Base-by-base conservation (phyloP, 1,140 invertebrate genomes). In the Theocolax elegans region DNA sequence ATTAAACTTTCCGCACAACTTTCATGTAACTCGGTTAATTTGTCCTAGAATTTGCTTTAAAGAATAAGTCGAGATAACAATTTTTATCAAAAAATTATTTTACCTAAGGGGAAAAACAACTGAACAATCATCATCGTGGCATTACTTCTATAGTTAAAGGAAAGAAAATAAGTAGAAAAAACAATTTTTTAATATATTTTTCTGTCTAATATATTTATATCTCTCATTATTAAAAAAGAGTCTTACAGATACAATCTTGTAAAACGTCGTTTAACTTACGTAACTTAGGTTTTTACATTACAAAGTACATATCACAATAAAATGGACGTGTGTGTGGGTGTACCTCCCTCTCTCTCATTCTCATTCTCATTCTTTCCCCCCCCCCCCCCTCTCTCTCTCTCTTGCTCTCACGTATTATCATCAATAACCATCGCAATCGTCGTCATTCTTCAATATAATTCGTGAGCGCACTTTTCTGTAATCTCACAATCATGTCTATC, bases 261-360 rank as follows among this genome's bases (percentile, higher is more conserved):
- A 75, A 72, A 77, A 67, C 44, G 23, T 60, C 12, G 38, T 60
- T 59, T 29, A 68, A 40, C 69, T 72, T 68, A 68, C 56, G 72
- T 35, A 75, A 40, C 44, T 74, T 62, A 72, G 40, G 10, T 29
- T 66, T 63, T 62, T 59, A 65, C 19, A 56, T 35, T 74, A 74
- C 66, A 72, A 73, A 67, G 48, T 75, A 71, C 68, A 71, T 79
- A 77, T 79, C 75, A 78, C 77, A 79, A 78, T 79, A 73, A 78
- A 75, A 78, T 75, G 76, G 77, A 78, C 77, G 75, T 77, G 73
- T 69, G 38, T 63, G 25, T 69, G 44, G 58, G 67, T 62, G 58
- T 44, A 53, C 13, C 38, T 54, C 21, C 49, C 42, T 19, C 42
- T 40, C 21, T 58, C 31, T 40, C 40, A 58, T 12, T 58, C 31